Evolutionary conservation across 2,113 vertebrate genomes (phyloP).

Genomic region (Osmerus mordax): DNA sequence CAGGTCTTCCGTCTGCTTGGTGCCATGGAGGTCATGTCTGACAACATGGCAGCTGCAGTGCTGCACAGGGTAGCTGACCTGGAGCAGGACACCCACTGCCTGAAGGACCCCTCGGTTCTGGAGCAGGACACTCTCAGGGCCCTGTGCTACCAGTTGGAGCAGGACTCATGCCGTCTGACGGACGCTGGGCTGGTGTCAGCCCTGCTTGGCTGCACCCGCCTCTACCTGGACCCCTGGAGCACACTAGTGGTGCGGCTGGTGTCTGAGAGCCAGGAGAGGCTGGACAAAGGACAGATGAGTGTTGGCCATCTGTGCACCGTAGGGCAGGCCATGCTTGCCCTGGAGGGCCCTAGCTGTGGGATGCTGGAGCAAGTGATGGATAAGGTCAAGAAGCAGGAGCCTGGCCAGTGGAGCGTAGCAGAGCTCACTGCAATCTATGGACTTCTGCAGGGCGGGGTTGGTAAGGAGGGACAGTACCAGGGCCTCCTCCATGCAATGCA

Average conservation of each 20-base stretch:
- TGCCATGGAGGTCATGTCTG: slow-evolving; percentile 66
- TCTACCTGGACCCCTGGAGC: slow-evolving; percentile 75
- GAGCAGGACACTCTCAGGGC: slow-evolving; percentile 69
- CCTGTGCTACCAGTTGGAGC: slow-evolving; percentile 78
- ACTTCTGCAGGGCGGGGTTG: slow-evolving; percentile 65
- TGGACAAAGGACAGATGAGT: slow-evolving; percentile 65
- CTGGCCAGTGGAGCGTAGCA: slow-evolving; percentile 64
- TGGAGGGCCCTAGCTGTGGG: slow-evolving; percentile 55
- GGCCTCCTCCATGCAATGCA: slow-evolving; percentile 79
- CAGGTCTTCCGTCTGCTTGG: slow-evolving; percentile 76
- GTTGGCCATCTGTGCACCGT: slow-evolving; percentile 73
- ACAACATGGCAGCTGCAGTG: slow-evolving; percentile 70
- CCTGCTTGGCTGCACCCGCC: slow-evolving; percentile 75
- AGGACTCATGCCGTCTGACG: slow-evolving; percentile 68
- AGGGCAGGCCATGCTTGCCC: slow-evolving; percentile 73
- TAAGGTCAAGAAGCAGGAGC: slow-evolving; percentile 62
- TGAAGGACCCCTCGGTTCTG: slow-evolving; percentile 67
- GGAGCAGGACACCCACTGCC: slow-evolving; percentile 51
- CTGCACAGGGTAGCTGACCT: slow-evolving; percentile 82
- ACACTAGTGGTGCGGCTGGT: slow-evolving; percentile 72
- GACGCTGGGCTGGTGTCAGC: slow-evolving; percentile 69
- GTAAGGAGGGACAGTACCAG: slow-evolving; percentile 57
- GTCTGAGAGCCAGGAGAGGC: slow-evolving; percentile 73
- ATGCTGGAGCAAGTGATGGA: slow-evolving; percentile 69
- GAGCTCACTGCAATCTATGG: slow-evolving; percentile 75